phyloP scores from a whole-genome alignment of 2,888 invertebrate species.

The Amphipoea lucens region DNA sequence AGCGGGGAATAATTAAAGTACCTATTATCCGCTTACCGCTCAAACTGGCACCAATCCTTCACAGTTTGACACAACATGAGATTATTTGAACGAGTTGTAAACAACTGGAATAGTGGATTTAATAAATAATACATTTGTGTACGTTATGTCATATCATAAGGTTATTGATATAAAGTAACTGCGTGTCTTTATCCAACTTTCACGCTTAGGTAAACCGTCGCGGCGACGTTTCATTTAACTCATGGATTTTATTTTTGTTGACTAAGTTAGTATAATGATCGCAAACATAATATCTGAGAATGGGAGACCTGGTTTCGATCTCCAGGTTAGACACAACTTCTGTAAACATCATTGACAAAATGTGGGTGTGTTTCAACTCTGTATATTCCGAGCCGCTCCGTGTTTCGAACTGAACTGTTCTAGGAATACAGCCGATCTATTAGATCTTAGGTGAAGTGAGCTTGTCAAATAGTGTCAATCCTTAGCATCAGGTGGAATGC shows the following conservation, averaged over 20 bases:
- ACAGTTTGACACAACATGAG: conserved; percentile 14
- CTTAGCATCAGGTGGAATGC: background rate
- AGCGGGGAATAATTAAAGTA: background rate
- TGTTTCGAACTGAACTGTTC: background rate
- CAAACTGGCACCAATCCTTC: background rate
- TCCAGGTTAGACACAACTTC: background rate
- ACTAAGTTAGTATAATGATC: background rate
- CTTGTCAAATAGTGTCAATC: background rate
- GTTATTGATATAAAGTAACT: background rate
- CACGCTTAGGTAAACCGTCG: background rate
- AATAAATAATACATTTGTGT: conserved; percentile 9
- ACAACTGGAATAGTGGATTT: conserved; percentile 26
- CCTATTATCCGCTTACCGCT: background rate
- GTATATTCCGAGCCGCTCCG: too few species aligned
- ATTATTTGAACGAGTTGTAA: conserved; percentile 23
- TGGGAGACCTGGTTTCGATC: background rate
- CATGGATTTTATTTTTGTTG: background rate
- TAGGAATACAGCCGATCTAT: background rate
- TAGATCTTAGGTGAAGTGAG: background rate
- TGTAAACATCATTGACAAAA: background rate
- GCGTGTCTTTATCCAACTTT: background rate
- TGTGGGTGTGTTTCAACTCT: background rate
- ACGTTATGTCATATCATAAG: background rate
- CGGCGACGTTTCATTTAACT: background rate
- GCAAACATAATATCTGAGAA: background rate